These are phyloP conservation scores for Helleia helle DNA, from an alignment of 2,888 invertebrate species.

Conservation along the genomic window DNA sequence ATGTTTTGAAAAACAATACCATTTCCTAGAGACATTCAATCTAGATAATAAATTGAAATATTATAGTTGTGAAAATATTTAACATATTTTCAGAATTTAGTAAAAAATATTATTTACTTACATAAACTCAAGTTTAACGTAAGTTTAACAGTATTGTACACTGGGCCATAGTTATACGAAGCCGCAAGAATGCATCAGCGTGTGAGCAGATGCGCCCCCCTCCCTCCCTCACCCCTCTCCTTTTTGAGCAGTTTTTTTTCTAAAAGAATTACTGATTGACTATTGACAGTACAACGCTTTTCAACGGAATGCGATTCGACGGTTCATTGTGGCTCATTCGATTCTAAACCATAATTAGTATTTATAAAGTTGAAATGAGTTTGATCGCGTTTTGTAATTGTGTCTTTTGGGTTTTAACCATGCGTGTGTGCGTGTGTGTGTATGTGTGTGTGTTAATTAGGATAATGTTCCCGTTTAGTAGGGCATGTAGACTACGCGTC, in stretches of 20 bases:
- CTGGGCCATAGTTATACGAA: constrained; percentile 40
- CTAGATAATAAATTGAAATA: no score
- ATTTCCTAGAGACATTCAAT: no score
- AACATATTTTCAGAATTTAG: no score
- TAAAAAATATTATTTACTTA: no score
- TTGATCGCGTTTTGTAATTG: background rate
- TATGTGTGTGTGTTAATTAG: constrained; percentile 23
- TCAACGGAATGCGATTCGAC: constrained; percentile 8
- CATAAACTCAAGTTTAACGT: no score
- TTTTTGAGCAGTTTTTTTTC: constrained; percentile 28
- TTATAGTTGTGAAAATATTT: no score
- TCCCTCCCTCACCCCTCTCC: constrained; percentile 24
- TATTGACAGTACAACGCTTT: constrained; percentile 17
- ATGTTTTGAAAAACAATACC: no score
- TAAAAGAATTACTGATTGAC: constrained; percentile 27
- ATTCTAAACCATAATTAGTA: background rate
- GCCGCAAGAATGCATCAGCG: constrained; percentile 65
- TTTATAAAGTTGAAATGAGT: constrained; percentile 9
- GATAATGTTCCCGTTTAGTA: constrained; percentile 23
- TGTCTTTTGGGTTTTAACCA: constrained; percentile 7
- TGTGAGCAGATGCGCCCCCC: constrained; percentile 50
- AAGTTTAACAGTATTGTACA: no score
- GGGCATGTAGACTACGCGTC: constrained; percentile 19
- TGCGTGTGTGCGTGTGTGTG: no score
- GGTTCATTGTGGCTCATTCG: background rate